Percentiles rank a stretch among this genome's conserved stretches.
phyloP scores from a whole-genome alignment of 30 jellyfish, hydroid and myxozoan species.

The Sanderia malayensis region DNA sequence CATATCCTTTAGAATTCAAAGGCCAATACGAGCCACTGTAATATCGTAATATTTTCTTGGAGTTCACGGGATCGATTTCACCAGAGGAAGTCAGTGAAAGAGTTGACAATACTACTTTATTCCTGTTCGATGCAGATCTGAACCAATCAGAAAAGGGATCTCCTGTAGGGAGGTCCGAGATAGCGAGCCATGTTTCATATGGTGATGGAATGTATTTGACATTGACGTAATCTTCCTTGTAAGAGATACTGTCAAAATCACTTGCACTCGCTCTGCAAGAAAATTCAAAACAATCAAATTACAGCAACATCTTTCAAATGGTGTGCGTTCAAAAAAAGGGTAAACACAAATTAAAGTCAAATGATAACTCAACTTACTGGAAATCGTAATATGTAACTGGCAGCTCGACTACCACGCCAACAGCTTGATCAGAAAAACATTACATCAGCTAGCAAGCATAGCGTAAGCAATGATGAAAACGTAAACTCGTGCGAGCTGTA shows the following conservation, averaged over 20 bases:
- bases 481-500: no score
- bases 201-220: constrained; percentile 68
- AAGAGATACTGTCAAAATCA: constrained; percentile 65
- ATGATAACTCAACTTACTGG: no score
- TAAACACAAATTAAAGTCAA: no score
- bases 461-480: no score
- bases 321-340: no score
- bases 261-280: constrained; percentile 55
- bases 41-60: constrained; percentile 43
- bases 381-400: no score
- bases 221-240: constrained; percentile 44
- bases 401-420: no score
- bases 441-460: no score
- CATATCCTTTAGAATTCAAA: constrained; percentile 71
- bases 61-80: constrained; percentile 64
- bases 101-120: constrained; percentile 32
- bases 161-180: constrained; percentile 53
- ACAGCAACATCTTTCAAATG: neutral
- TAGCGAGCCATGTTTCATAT: constrained; percentile 85
- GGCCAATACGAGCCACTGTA: constrained; percentile 70
- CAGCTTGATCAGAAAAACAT: no score
- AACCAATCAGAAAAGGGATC: constrained; percentile 80
- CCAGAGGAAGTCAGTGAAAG: constrained; percentile 50
- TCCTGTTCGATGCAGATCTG: constrained; percentile 57
- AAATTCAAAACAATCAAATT: neutral